Evolutionary conservation across 2,113 vertebrate species (phyloP).

Genomic region (Marmota flaviventris): DNA sequence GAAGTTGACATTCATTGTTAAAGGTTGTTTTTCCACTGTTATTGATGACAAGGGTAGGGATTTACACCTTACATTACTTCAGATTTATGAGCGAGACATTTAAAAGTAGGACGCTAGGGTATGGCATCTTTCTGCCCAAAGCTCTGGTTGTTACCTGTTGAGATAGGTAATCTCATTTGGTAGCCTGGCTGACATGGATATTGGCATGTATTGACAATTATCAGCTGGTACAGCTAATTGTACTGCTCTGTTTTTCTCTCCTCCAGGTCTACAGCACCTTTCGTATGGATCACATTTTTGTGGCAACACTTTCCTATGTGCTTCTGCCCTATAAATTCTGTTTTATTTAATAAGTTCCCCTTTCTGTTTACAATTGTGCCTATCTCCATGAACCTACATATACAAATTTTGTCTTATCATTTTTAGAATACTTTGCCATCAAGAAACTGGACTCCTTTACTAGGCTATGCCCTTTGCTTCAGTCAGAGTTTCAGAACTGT

Average conservation of each 20-base stretch:
- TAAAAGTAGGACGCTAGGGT: background rate
- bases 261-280: background rate
- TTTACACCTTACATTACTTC: background rate
- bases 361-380: background rate
- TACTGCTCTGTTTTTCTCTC: background rate
- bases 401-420: background rate
- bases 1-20: background rate
- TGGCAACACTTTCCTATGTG: background rate
- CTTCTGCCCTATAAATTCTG: background rate
- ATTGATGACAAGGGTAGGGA: background rate
- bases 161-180: background rate
- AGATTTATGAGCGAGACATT: background rate
- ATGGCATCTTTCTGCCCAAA: background rate
- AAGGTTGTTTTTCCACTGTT: background rate
- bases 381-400: background rate
- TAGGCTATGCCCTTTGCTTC: background rate
- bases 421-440: background rate
- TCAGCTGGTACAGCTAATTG: background rate
- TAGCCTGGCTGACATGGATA: background rate
- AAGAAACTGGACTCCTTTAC: background rate
- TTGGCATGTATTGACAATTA: background rate
- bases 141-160: background rate
- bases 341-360: background rate
- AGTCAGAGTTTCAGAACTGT: background rate
- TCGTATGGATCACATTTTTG: background rate